A percentile compares a stretch with the other conserved stretches of the same genome.
These are phyloP conservation scores for Neodiprion lecontei DNA, from an alignment of 1,140 invertebrate genomes.

Conservation along the genomic window DNA sequence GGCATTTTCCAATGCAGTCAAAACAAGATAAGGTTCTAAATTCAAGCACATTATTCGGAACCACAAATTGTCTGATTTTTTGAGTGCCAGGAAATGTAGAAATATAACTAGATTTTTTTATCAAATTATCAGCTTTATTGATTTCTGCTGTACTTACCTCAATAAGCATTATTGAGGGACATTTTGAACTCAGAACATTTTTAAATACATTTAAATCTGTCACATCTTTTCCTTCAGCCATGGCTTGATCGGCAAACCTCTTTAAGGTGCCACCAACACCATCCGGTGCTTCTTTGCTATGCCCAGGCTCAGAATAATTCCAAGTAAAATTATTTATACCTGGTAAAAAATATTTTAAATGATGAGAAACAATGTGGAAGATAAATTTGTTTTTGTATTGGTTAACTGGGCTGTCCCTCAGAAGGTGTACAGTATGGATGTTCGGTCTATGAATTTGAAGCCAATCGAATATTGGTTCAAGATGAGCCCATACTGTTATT, in stretches of 20 bases:
- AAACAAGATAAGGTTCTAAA: conserved; percentile 17
- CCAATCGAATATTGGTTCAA: conserved; percentile 22
- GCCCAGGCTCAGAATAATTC: conserved; percentile 46
- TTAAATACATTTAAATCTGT: conserved; percentile 20
- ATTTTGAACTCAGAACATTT: conserved; percentile 18
- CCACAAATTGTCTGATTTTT: conserved; percentile 17
- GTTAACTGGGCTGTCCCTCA: background rate
- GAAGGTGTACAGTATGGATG: conserved; percentile 18
- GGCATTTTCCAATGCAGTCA: conserved; percentile 13
- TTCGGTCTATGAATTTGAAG: conserved; percentile 14
- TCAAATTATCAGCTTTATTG: conserved; percentile 12
- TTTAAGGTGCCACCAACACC: conserved; percentile 47
- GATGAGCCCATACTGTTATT: conserved; percentile 20
- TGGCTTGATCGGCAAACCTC: conserved; percentile 27
- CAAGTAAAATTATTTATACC: conserved; percentile 31
- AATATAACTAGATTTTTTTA: conserved; percentile 23
- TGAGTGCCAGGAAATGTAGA: conserved; percentile 27
- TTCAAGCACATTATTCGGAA: conserved; percentile 1
- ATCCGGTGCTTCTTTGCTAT: conserved; percentile 49
- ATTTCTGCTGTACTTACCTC: background rate
- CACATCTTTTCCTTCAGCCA: conserved; percentile 33
- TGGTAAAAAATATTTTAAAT: conserved; percentile 19
- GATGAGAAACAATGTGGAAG: conserved; percentile 14
- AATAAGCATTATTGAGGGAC: conserved; percentile 21
- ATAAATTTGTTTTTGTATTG: conserved; percentile 29